phyloP scores from a whole-genome alignment of 2,113 vertebrate species.

The Anhinga anhinga region DNA sequence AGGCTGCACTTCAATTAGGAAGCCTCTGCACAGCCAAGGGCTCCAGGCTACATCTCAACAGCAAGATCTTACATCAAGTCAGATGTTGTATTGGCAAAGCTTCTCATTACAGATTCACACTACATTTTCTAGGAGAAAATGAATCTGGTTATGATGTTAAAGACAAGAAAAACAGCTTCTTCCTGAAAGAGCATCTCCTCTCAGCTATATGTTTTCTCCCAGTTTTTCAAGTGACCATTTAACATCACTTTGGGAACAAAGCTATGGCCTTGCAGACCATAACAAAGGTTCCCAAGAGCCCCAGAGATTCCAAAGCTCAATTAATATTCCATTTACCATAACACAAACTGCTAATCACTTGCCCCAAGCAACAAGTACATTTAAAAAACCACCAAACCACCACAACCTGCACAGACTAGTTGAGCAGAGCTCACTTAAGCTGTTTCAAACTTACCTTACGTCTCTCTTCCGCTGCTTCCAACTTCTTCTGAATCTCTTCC shows the following conservation, averaged over 20 bases:
- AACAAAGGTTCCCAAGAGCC: accelerated
- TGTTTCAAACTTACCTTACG: slow-evolving; percentile 82
- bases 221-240: neutral
- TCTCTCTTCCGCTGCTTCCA: slow-evolving; percentile 93
- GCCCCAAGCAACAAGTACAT: neutral
- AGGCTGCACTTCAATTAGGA: neutral
- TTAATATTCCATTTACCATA: neutral
- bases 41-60: neutral
- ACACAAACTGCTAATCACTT: neutral
- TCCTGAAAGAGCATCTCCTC: neutral
- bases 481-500: slow-evolving; percentile 93
- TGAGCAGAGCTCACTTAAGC: neutral
- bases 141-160: neutral
- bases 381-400: neutral
- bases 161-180: neutral
- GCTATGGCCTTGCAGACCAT: neutral
- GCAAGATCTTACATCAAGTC: neutral
- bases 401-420: accelerated
- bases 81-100: neutral
- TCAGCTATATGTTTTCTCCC: neutral
- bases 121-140: neutral
- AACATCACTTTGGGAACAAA: neutral
- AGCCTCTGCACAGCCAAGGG: neutral
- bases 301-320: neutral
- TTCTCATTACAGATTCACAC: neutral